Conservation (phyloP, 2,113 vertebrate species). For the Eudorcas thomsonii region DNA sequence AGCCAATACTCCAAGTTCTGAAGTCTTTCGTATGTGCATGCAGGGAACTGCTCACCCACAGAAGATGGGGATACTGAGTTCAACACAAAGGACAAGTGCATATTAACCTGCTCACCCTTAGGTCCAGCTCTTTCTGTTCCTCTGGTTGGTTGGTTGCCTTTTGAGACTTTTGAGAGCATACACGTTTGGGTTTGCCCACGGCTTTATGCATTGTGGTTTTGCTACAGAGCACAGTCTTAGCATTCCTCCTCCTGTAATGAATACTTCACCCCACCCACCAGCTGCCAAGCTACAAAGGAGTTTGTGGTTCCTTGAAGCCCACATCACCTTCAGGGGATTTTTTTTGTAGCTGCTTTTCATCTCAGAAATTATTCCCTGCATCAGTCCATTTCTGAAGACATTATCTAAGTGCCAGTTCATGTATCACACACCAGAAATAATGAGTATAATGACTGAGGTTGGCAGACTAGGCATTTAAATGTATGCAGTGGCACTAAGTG, state of each 20-base stretch:
- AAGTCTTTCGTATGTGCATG: not conserved
- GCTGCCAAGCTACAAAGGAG: not conserved
- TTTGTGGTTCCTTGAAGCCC: not conserved
- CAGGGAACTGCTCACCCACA: not conserved
- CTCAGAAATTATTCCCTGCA: not conserved
- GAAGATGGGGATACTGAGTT: not conserved
- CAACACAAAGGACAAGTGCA: not conserved
- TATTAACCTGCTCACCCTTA: not conserved
- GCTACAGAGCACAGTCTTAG: not conserved
- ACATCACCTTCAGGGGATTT: not conserved
- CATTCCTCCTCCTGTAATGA: not conserved
- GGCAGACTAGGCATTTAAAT: not conserved
- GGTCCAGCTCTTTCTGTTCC: not conserved
- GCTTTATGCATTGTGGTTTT: not conserved
- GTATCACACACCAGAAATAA: not conserved
- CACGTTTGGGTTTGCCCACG: not conserved
- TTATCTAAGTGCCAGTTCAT: not conserved
- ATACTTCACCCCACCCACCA: not conserved
- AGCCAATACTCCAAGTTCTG: not conserved
- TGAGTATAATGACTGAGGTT: not conserved
- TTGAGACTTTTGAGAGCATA: not conserved
- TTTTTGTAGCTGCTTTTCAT: not conserved
- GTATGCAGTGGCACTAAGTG: not conserved
- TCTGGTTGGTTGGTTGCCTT: not conserved
- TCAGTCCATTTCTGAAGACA: not conserved